These are phyloP conservation scores for Castor canadensis DNA, from an alignment of 2,113 vertebrate species.

Conservation along the genomic window DNA sequence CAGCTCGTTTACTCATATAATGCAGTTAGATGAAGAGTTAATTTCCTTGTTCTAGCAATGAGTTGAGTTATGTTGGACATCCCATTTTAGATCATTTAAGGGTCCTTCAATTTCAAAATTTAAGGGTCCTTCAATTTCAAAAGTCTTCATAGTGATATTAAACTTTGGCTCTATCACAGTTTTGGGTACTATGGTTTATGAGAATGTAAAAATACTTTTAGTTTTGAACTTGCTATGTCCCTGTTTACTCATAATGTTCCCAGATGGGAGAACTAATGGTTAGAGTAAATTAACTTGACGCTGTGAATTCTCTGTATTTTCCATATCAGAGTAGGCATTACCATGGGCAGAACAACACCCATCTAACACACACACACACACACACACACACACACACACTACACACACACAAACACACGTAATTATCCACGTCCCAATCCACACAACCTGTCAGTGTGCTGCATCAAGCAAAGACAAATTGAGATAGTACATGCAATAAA, in stretches of 20 bases:
- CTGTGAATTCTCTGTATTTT: neutral
- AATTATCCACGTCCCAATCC: neutral
- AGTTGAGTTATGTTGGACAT: neutral
- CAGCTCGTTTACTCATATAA: no score
- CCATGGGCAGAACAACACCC: neutral
- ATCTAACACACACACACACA: no score
- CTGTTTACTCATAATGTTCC: neutral
- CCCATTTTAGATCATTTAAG: neutral
- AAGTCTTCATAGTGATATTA: no score
- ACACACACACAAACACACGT: no score
- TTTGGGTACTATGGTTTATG: neutral
- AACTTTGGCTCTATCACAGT: neutral
- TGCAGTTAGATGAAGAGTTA: neutral
- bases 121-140: neutral
- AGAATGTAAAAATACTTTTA: neutral
- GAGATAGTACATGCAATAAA: neutral
- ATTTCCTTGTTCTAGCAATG: neutral
- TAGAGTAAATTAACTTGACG: neutral
- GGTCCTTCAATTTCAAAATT: no score
- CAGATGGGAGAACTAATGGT: neutral
- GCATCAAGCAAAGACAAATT: rapidly evolving
- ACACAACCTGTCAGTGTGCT: neutral
- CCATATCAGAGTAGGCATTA: neutral
- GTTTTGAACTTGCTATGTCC: neutral
- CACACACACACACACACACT: no score